phyloP scores from a whole-genome alignment of 2,113 vertebrate species.

The Oriolus oriolus region DNA sequence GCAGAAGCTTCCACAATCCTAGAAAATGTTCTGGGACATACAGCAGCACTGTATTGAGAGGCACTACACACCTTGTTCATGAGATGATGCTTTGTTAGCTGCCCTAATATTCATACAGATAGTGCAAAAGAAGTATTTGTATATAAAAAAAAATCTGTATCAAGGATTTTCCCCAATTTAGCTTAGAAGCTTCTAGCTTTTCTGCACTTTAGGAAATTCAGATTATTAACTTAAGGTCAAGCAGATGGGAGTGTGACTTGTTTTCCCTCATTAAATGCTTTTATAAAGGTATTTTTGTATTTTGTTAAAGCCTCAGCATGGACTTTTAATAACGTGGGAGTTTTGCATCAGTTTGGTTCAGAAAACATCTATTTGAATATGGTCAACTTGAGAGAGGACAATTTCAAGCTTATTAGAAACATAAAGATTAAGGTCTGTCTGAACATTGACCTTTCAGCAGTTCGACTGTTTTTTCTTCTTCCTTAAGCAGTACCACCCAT shows the following conservation, averaged over 20 bases:
- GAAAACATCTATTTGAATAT: background rate
- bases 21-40: background rate
- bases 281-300: background rate
- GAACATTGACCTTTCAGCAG: background rate
- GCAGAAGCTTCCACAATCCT: background rate
- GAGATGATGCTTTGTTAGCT: background rate
- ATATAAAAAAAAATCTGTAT: background rate
- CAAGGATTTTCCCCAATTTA: background rate
- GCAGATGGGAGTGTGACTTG: background rate
- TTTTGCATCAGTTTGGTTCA: background rate
- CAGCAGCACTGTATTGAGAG: background rate
- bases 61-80: fast-evolving
- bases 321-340: background rate
- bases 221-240: background rate
- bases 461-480: background rate
- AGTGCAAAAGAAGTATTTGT: background rate
- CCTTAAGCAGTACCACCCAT: background rate
- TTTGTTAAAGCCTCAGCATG: background rate
- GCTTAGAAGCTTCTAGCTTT: background rate
- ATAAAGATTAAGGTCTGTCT: background rate
- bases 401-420: background rate
- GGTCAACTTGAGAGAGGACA: background rate
- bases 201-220: background rate
- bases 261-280: background rate
- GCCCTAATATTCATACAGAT: background rate